Conservation (phyloP, 92 coral and sea anemone genomes). For the Epizoanthus illoricatus region DNA sequence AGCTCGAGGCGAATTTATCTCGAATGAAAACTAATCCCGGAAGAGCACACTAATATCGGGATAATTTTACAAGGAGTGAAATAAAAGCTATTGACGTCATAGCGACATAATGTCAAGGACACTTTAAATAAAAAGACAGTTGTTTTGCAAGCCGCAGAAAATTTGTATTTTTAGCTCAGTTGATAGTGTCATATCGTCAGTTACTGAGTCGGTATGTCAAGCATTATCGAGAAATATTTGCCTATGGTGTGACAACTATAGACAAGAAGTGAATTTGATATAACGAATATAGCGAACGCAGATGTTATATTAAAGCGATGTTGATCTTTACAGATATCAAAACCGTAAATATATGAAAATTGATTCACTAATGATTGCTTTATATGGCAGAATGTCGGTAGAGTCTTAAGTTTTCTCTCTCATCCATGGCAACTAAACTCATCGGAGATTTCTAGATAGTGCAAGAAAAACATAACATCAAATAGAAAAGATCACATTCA, state of each 20-base stretch:
- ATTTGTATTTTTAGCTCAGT: background rate
- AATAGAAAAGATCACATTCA: background rate
- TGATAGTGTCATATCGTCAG: background rate
- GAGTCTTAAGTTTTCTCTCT: background rate
- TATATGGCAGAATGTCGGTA: background rate
- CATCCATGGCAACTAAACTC: background rate
- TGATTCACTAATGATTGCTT: background rate
- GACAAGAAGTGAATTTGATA: background rate
- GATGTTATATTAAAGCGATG: background rate
- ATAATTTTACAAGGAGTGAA: background rate
- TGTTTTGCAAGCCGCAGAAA: background rate
- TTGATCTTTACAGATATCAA: too few relatives aligned
- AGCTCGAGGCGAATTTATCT: constrained; percentile 14
- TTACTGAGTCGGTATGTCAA: background rate
- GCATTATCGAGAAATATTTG: too few relatives aligned
- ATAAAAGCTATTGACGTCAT: constrained; percentile 1
- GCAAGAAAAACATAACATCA: background rate
- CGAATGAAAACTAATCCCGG: background rate
- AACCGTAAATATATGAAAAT: too few relatives aligned
- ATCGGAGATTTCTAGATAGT: background rate
- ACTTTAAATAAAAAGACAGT: background rate
- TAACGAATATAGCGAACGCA: background rate
- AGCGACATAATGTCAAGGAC: constrained; percentile 1
- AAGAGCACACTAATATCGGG: constrained; percentile 8
- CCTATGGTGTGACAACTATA: background rate